Evolutionary conservation across 2,888 invertebrate genomes (phyloP).

Genomic region (Drosophila pseudotalamancana): DNA sequence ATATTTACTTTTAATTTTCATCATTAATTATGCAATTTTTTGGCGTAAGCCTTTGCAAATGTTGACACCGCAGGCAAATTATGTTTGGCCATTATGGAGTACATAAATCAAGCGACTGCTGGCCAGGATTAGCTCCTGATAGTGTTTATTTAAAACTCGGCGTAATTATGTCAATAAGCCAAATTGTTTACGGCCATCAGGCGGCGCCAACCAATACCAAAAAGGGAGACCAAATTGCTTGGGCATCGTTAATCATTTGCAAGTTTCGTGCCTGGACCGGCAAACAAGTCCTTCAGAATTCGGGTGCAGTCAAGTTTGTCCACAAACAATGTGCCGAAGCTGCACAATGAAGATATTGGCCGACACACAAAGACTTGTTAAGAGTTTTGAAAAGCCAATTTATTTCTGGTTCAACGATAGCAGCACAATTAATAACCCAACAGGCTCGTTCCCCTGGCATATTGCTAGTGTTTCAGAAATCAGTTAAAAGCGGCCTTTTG

Average conservation of each 20-base stretch:
- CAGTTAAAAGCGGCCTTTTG: constrained; percentile 43
- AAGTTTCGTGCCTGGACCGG: constrained; percentile 36
- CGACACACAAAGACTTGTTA: constrained; percentile 16
- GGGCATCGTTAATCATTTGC: constrained; percentile 69
- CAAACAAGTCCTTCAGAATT: constrained; percentile 23
- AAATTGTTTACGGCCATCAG: constrained; percentile 57
- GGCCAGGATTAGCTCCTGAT: constrained; percentile 43
- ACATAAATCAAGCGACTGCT: constrained; percentile 54
- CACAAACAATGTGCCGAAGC: constrained; percentile 28
- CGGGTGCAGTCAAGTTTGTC: constrained; percentile 26
- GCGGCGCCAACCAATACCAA: background rate
- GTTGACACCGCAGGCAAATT: constrained; percentile 58
- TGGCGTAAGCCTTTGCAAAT: constrained; percentile 43
- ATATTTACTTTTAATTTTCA: constrained; percentile 71
- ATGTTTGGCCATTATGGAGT: constrained; percentile 58
- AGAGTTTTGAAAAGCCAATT: constrained; percentile 46
- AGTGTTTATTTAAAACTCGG: constrained; percentile 50
- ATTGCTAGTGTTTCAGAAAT: constrained; percentile 50
- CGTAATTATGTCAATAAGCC: constrained; percentile 74
- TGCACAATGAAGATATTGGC: constrained; percentile 47
- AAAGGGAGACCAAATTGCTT: constrained; percentile 25
- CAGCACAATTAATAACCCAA: constrained; percentile 56
- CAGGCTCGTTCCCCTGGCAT: background rate
- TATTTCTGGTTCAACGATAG: constrained; percentile 47
- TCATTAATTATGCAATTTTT: constrained; percentile 70